Conservation (phyloP, 2,888 invertebrate genomes). For the Drosophila merina region DNA sequence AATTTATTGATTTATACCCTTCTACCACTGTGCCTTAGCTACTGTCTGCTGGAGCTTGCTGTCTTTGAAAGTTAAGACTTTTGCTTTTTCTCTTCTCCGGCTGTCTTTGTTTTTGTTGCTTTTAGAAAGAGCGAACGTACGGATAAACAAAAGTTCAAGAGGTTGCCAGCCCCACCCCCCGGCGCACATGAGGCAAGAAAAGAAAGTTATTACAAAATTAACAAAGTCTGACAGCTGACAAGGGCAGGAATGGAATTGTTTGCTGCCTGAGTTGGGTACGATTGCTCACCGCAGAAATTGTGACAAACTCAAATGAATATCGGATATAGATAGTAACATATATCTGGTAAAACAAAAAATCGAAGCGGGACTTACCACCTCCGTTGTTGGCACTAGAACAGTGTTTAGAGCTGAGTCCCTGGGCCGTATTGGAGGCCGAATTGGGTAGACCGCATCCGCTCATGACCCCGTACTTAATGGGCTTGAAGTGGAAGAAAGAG, state of each 20-base stretch:
- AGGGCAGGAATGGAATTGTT: slow-evolving; percentile 20
- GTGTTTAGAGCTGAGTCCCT: slow-evolving; percentile 85
- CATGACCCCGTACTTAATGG: slow-evolving; percentile 91
- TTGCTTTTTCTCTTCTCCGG: slow-evolving; percentile 48
- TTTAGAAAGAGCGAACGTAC: slow-evolving; percentile 63
- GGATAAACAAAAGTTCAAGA: slow-evolving; percentile 72
- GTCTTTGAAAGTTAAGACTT: slow-evolving; percentile 67
- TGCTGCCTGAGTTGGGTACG: slow-evolving; percentile 14
- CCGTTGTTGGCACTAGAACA: slow-evolving; percentile 82
- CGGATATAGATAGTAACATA: neutral
- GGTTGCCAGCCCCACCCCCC: slow-evolving; percentile 50
- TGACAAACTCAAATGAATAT: slow-evolving; percentile 36
- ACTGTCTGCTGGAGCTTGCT: slow-evolving; percentile 46
- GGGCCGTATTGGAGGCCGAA: slow-evolving; percentile 82
- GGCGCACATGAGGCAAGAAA: slow-evolving; percentile 65
- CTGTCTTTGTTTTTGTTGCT: slow-evolving; percentile 50
- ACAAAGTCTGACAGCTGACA: slow-evolving; percentile 68
- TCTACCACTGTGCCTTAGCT: slow-evolving; percentile 55
- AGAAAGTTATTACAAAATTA: slow-evolving; percentile 75
- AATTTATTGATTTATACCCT: no score
- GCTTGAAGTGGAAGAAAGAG: slow-evolving; percentile 96
- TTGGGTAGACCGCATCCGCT: slow-evolving; percentile 84
- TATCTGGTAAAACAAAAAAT: neutral
- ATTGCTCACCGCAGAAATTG: slow-evolving; percentile 41
- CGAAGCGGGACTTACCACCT: slow-evolving; percentile 74